Percentiles rank a stretch among this genome's conserved stretches.
These are phyloP conservation scores for Dolichopus griseipennis DNA, from an alignment of 2,888 invertebrate genomes.

Conservation along the genomic window DNA sequence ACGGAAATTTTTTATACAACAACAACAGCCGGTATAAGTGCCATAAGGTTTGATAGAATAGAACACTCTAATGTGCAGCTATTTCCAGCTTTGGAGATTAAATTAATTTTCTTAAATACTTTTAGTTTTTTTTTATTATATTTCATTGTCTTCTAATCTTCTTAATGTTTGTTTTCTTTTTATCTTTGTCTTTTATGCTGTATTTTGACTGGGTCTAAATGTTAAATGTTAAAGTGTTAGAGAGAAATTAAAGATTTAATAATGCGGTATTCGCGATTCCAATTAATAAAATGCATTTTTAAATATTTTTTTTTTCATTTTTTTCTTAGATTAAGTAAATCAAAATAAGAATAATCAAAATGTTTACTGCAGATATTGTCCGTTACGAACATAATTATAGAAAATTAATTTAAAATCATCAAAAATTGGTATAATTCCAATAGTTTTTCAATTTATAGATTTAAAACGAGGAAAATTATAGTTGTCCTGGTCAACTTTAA, in stretches of 20 bases:
- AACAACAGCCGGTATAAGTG: too few relatives aligned
- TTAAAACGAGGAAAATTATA: too few relatives aligned
- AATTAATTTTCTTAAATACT: not conserved
- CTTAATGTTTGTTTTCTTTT: not conserved
- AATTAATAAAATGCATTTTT: conserved; percentile 3
- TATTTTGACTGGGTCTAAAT: not conserved
- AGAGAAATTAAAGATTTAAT: not conserved
- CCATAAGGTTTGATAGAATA: not conserved
- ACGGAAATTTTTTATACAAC: not conserved
- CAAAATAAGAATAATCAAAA: too few relatives aligned
- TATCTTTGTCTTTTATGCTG: not conserved
- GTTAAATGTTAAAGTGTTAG: not conserved
- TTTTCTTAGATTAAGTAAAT: too few relatives aligned
- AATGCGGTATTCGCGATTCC: not conserved
- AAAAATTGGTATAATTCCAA: too few relatives aligned
- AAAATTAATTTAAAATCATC: too few relatives aligned
- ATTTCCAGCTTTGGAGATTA: not conserved
- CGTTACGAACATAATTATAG: too few relatives aligned
- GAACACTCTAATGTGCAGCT: not conserved
- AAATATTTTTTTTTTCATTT: not conserved
- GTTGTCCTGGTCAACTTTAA: too few relatives aligned
- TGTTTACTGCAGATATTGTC: too few relatives aligned
- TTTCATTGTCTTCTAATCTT: not conserved
- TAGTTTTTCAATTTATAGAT: too few relatives aligned
- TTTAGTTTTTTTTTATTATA: not conserved